Evolutionary conservation across 2,113 vertebrate species (phyloP), one percentile per base, ranked within the genome.

Genomic region (Oryzias javanicus): DNA sequence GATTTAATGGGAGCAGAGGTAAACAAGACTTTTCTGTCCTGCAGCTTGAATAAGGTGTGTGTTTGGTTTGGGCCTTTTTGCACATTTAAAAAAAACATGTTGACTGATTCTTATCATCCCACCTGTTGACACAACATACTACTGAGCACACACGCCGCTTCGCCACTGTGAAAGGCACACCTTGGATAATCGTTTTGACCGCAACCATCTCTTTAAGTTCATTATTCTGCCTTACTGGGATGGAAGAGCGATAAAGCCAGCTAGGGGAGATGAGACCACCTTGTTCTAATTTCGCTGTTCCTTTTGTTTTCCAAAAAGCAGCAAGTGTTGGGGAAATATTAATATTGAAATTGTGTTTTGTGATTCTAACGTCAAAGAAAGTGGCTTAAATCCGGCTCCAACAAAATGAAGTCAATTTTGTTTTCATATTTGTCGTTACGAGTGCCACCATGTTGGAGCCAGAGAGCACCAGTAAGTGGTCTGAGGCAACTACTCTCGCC

Each of bases 71-170:
- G 14, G 29, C 85, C 82, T 89, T 89, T 89, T 66, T 50, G 63
- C 62, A 67, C 80, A 60, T 89, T 83, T 76, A 75, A 86, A 89
- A 91, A 86, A 89, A 89, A 90, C 83, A 81, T 83, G 78, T 66
- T 83, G 78, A 83, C 79, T 81, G 74, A 87, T 75, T 51, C 48
- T 69, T 79, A 75, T 82, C 79, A 64, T 53, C n/a, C 22, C 6
- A 53, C 19, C 24, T 84, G 79, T 86, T 78, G 85, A 87, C 83
- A 72, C 79, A 81, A 70, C 65, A 51, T 72, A 76, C 72, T 79
- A 76, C 75, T 79, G 63, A 52, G 66, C 73, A 69, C 71, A 68
- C 77, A 58, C 49, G 19, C 19, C 25, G 46, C 64, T 51, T 14
- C 45, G 15, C 52, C 51, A 22, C 63, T 60, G 20, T 74, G 54